Evolutionary conservation across 2,888 invertebrate genomes (phyloP).

Genomic region (Chrysolina oricalcia): DNA sequence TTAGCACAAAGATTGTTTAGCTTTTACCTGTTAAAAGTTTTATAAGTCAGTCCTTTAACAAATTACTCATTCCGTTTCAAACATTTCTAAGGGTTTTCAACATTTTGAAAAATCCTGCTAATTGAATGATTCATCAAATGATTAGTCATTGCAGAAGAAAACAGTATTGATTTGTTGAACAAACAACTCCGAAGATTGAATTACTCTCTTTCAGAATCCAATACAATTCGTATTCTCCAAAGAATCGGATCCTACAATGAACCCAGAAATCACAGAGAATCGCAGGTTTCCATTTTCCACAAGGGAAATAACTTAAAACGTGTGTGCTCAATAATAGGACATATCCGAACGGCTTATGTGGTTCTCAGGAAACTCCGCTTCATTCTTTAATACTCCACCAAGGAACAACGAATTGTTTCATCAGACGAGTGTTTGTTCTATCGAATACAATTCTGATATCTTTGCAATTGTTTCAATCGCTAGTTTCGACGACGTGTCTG

Average conservation of each 20-base stretch:
- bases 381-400: not conserved
- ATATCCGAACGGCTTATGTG: not conserved
- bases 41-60: not conserved
- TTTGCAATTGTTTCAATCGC: not conserved
- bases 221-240: constrained; percentile 4
- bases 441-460: not conserved
- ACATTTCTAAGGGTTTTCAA: not conserved
- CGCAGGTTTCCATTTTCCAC: constrained; percentile 35
- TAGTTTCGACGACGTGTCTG: not conserved
- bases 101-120: not conserved
- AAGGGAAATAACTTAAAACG: constrained; percentile 45
- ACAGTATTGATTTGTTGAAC: not conserved
- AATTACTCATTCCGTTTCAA: not conserved
- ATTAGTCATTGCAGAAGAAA: constrained; percentile 37
- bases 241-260: not conserved
- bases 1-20: too few relatives aligned
- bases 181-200: constrained; percentile 9
- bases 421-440: not conserved
- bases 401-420: not conserved
- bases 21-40: too few relatives aligned
- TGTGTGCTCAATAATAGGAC: constrained; percentile 22
- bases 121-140: not conserved
- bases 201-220: constrained; percentile 7
- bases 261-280: constrained; percentile 35
- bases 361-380: not conserved